Evolutionary conservation across 2,888 invertebrate genomes (phyloP).

Genomic region (Galeruca laticollis): DNA sequence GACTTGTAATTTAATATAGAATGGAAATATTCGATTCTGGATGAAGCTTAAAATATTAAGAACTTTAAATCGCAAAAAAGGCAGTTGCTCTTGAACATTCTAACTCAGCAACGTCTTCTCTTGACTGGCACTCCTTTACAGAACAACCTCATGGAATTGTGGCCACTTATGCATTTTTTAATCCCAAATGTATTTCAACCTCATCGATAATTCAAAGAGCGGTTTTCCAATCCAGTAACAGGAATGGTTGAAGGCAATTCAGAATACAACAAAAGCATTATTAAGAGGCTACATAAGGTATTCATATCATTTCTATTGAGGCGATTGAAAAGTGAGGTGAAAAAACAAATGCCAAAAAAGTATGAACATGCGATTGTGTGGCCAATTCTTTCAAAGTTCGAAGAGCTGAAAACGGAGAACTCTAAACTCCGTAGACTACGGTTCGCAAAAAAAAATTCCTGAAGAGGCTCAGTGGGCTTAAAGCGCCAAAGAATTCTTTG

Average conservation of each 20-base stretch:
- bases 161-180: slow-evolving; percentile 98
- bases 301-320: slow-evolving; percentile 93
- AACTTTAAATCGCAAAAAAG: slow-evolving; percentile 99
- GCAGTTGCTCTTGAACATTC: slow-evolving; percentile 96
- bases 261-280: slow-evolving; percentile 91
- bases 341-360: slow-evolving; percentile 97
- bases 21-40: slow-evolving; percentile 98
- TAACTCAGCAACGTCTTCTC: slow-evolving; percentile 88
- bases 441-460: too few species aligned
- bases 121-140: slow-evolving; percentile 96
- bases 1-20: too few species aligned
- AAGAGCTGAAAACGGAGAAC: too few species aligned
- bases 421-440: too few species aligned
- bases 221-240: slow-evolving; percentile 98
- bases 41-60: slow-evolving; percentile 99
- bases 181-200: slow-evolving; percentile 98
- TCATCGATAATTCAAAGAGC: slow-evolving; percentile 96
- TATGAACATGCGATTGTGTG: slow-evolving; percentile 96
- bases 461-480: too few species aligned
- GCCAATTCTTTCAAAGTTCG: too few species aligned
- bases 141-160: slow-evolving; percentile 96
- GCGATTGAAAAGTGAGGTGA: slow-evolving; percentile 93
- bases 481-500: too few species aligned
- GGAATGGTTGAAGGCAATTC: slow-evolving; percentile 95
- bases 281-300: slow-evolving; percentile 91